Base-by-base conservation (phyloP, 1,140 invertebrate species). In the Drosophila pandora region DNA sequence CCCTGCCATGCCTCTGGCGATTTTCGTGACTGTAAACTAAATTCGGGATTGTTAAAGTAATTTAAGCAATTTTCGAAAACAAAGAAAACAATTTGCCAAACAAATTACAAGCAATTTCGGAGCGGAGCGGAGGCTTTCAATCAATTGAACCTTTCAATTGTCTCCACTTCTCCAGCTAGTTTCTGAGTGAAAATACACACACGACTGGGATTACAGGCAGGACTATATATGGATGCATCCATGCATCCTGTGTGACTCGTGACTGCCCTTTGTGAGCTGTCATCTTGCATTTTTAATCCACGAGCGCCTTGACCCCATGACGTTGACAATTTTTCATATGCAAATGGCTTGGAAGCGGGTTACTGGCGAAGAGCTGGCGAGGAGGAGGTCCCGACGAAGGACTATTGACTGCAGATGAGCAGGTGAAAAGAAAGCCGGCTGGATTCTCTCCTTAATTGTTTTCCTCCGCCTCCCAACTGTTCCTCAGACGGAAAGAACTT, bases 51-150 rank as follows among this genome's bases (percentile, higher is more conserved):
- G 62, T 77, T 70, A 53, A 67, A 73, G 62, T 70, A 52, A 75
- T 68, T 68, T 53, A 30, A 62, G 50, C 50, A 54, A 62, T 65
- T 74, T 74, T 63, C 9, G 6, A 69, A 56, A 56, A 72, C 61
- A 67, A 70, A 48, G 56, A 67, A 82, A 82, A 63, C 77, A 81
- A 83, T 83, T 83, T 83, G 39, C 64, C n/a, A 48, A 63, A 76
- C 73, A 81, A 84, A 87, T 84, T 81, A 62, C 60, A 50, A 75
- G 60, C 68, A 81, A 85, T 87, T 81, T 80, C 28, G 32, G n/a
- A 34, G 43, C 28, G 4, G 21, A 79, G 71, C 28, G 4, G 21
- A 79, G 71, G 71, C 69, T 53, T 57, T 63, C 68, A 84, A 85
- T 84, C 59, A 84, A 70, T 84, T 84, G 58, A 50, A 62, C 41